Evolutionary conservation across 2,113 vertebrate genomes (phyloP).

Genomic region (Semnornis frantzii): DNA sequence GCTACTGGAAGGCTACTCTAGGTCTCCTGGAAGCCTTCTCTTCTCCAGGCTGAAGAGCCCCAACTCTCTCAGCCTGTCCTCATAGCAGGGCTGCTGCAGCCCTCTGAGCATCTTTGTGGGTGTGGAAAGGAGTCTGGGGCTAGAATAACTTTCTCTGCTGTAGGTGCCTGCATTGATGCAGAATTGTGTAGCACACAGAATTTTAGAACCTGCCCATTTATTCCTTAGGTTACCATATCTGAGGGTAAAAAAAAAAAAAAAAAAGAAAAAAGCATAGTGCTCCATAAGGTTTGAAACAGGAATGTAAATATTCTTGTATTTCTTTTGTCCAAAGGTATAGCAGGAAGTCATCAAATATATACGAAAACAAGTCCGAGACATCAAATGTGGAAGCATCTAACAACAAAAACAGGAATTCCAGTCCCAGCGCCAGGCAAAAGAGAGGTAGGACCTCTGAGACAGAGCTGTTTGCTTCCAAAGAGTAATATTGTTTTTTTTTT

Average conservation of each 20-base stretch:
- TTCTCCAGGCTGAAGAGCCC: no score
- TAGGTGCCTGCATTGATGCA: not conserved
- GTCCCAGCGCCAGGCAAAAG: constrained; percentile 83
- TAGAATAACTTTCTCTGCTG: not conserved
- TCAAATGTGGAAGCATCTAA: constrained; percentile 83
- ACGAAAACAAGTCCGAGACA: constrained; percentile 81
- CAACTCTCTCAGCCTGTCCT: no score
- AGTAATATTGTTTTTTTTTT: not conserved
- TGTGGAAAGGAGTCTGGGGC: not conserved
- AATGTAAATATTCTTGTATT: constrained; percentile 1
- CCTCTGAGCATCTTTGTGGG: no score
- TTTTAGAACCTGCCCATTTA: not conserved
- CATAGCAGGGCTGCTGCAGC: no score
- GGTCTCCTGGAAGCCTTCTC: no score
- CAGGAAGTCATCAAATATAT: constrained; percentile 79
- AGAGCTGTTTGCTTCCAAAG: not conserved
- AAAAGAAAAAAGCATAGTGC: not conserved
- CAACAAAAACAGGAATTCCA: constrained; percentile 80
- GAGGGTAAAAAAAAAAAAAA: not conserved
- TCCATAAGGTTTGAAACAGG: not conserved
- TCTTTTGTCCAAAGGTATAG: constrained; percentile 74
- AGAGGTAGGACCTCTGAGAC: constrained; percentile 77
- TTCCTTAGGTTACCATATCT: not conserved
- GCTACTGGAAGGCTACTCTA: no score
- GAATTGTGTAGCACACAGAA: not conserved